These are phyloP conservation scores for Enteromius afrohamiltoni DNA, from an alignment of 2,797 vertebrate genomes.

Conservation along the genomic window DNA sequence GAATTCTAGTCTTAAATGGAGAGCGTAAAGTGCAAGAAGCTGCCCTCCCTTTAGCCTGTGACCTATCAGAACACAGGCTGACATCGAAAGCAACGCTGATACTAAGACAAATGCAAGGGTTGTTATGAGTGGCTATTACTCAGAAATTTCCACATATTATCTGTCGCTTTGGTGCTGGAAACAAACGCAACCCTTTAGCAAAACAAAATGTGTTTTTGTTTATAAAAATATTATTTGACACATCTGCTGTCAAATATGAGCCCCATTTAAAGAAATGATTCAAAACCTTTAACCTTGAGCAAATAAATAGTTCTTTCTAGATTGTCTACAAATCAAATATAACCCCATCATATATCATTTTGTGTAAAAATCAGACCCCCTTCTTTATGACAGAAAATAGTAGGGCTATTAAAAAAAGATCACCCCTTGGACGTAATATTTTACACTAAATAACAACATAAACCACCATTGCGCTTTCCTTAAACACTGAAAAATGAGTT, in stretches of 20 bases:
- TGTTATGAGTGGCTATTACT: slow-evolving; percentile 17
- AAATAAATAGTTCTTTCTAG: background rate
- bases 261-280: background rate
- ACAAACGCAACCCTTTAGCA: background rate
- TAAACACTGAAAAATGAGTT: background rate
- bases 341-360: background rate
- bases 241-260: background rate
- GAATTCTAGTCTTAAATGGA: slow-evolving; percentile 28
- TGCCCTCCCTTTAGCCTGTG: slow-evolving; percentile 39
- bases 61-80: slow-evolving; percentile 41
- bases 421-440: background rate
- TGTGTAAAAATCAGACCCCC: background rate
- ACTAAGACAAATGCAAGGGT: background rate
- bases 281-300: background rate
- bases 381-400: background rate
- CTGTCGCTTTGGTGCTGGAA: background rate
- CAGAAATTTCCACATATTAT: slow-evolving; percentile 12
- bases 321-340: background rate
- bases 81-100: slow-evolving; percentile 16
- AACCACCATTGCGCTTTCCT: background rate
- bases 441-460: background rate
- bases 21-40: background rate
- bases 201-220: background rate
- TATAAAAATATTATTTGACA: background rate
- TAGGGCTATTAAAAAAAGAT: background rate